phyloP scores from a whole-genome alignment of 1,140 invertebrate species.

The Lethrus apterus region DNA sequence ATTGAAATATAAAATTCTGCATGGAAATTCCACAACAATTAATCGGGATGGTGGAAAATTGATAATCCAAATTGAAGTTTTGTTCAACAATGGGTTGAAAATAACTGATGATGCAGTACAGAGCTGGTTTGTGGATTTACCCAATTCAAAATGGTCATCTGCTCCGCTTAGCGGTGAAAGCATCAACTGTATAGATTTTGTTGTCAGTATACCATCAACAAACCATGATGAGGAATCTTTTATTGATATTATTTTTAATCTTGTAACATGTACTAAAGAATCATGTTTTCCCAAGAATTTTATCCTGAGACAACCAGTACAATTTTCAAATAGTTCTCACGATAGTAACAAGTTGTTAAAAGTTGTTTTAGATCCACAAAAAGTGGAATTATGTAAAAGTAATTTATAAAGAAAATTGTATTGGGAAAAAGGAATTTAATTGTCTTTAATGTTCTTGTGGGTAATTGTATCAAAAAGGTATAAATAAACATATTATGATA shows the following conservation, averaged over 20 bases:
- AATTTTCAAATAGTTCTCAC: neutral
- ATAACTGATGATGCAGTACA: slow-evolving; percentile 60
- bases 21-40: slow-evolving; percentile 43
- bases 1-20: slow-evolving; percentile 42
- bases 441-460: no score
- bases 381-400: slow-evolving; percentile 7
- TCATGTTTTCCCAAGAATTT: slow-evolving; percentile 45
- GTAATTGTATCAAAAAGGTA: no score
- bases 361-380: slow-evolving; percentile 1
- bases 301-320: slow-evolving; percentile 1
- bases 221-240: slow-evolving; percentile 18
- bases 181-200: slow-evolving; percentile 36
- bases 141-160: slow-evolving; percentile 37
- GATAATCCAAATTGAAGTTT: slow-evolving; percentile 43
- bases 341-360: slow-evolving; percentile 1
- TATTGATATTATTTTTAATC: slow-evolving; percentile 40
- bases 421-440: no score
- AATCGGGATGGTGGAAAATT: slow-evolving; percentile 45
- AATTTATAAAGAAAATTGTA: slow-evolving; percentile 4
- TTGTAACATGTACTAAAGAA: slow-evolving; percentile 43
- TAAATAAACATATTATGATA: no score
- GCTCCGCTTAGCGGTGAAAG: slow-evolving; percentile 35
- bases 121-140: slow-evolving; percentile 46
- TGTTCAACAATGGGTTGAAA: slow-evolving; percentile 48
- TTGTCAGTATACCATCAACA: slow-evolving; percentile 36